A percentile compares a stretch with the other conserved stretches of the same genome.
These are phyloP conservation scores for Amphilophus citrinellus DNA, from an alignment of 2,113 vertebrate genomes.

Conservation along the genomic window DNA sequence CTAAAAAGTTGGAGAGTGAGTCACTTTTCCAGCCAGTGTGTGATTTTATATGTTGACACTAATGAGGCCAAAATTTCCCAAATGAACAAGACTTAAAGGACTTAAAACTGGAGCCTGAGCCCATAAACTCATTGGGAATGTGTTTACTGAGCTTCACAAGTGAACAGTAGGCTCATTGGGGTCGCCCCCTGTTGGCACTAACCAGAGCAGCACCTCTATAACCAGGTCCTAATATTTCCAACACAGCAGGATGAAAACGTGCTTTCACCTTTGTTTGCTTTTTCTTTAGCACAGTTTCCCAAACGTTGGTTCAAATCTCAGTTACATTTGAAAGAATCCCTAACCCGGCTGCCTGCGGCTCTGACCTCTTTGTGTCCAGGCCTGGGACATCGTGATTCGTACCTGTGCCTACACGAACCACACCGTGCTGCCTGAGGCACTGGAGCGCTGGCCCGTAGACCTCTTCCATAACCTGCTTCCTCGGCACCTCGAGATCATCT, in stretches of 20 bases:
- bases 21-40: neutral
- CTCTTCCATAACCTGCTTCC: conserved; percentile 88
- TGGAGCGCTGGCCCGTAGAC: conserved; percentile 93
- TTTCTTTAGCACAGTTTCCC: neutral
- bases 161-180: neutral
- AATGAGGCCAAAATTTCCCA: fast-evolving
- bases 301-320: too few relatives aligned
- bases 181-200: neutral
- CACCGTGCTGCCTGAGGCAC: conserved; percentile 91
- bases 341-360: neutral
- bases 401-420: conserved; percentile 96
- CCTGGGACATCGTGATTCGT: conserved; percentile 87
- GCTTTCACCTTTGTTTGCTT: neutral
- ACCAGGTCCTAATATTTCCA: neutral
- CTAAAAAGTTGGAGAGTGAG: too few relatives aligned
- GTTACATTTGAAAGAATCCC: neutral
- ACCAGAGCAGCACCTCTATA: neutral
- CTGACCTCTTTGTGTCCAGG: conserved; percentile 70
- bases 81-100: neutral
- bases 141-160: fast-evolving
- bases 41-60: too few relatives aligned
- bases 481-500: conserved; percentile 91
- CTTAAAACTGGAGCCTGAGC: too few relatives aligned
- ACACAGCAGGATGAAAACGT: neutral
- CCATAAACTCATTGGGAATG: too few relatives aligned